These are phyloP conservation scores for Eurytoma californica DNA, from an alignment of 2,888 invertebrate genomes.

Conservation along the genomic window DNA sequence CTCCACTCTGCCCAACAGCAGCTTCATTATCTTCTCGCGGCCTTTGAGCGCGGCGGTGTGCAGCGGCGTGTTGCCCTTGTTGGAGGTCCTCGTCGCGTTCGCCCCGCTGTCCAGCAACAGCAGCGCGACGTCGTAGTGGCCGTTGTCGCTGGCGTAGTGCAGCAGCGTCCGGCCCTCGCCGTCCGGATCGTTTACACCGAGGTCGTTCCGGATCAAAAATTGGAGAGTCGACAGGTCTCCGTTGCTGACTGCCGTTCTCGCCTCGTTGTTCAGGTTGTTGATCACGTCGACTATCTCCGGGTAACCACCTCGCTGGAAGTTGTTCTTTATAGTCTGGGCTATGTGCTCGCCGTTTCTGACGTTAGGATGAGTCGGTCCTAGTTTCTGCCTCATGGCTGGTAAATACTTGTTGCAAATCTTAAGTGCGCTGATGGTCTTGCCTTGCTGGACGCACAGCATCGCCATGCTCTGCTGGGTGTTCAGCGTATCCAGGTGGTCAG, in stretches of 20 bases:
- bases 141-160: conserved; percentile 57
- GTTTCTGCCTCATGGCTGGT: neutral
- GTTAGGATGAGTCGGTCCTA: neutral
- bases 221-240: conserved; percentile 21
- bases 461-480: conserved; percentile 34
- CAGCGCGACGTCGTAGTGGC: conserved; percentile 49
- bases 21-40: conserved; percentile 48
- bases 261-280: conserved; percentile 7
- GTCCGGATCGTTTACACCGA: conserved; percentile 23
- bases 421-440: conserved; percentile 43
- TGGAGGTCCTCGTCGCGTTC: conserved; percentile 52
- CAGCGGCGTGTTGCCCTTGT: conserved; percentile 58
- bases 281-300: neutral
- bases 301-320: neutral
- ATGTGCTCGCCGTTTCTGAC: neutral
- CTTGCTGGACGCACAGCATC: conserved; percentile 30
- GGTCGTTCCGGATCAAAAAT: neutral
- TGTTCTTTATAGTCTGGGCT: neutral
- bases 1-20: conserved; percentile 47
- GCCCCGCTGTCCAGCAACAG: conserved; percentile 54
- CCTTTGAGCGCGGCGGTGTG: conserved; percentile 57
- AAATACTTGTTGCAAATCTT: conserved; percentile 4
- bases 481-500: neutral
- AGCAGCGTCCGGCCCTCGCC: conserved; percentile 50
- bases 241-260: conserved; percentile 25